Evolutionary conservation across 2,797 vertebrate genomes (phyloP).

Genomic region (Gymnothorax javanicus): DNA sequence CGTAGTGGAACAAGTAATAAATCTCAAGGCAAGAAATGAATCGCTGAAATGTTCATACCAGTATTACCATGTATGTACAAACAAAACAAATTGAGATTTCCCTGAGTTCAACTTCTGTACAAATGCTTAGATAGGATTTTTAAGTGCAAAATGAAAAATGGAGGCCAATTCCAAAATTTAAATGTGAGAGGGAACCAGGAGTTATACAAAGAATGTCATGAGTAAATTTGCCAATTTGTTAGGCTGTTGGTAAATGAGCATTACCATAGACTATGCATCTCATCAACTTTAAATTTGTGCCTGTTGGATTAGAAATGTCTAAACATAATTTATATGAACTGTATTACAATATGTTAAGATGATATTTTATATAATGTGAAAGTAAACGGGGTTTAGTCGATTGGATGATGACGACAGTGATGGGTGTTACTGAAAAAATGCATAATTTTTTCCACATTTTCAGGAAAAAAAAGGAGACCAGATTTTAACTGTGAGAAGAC

Average conservation of each 20-base stretch:
- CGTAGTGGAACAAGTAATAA: slow-evolving; percentile 13
- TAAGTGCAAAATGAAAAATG: neutral
- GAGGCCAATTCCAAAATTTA: no score
- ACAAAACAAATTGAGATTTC: neutral
- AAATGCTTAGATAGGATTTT: neutral
- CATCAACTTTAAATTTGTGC: neutral
- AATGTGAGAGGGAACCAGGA: neutral
- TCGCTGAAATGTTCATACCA: slow-evolving; percentile 8
- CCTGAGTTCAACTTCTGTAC: neutral
- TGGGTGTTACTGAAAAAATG: no score
- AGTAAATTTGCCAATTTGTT: neutral
- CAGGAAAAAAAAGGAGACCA: no score
- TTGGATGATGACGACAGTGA: no score
- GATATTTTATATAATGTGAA: no score
- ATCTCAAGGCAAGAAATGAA: neutral
- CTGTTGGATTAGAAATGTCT: neutral
- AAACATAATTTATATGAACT: no score
- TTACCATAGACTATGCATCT: neutral
- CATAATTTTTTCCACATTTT: no score
- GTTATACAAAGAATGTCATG: neutral
- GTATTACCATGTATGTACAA: slow-evolving; percentile 6
- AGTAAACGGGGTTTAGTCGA: no score
- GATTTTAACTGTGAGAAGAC: no score
- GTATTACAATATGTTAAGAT: no score
- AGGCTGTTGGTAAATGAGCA: neutral